Base-by-base conservation (phyloP, 1,140 invertebrate species). In the Drosophila aff. region DNA sequence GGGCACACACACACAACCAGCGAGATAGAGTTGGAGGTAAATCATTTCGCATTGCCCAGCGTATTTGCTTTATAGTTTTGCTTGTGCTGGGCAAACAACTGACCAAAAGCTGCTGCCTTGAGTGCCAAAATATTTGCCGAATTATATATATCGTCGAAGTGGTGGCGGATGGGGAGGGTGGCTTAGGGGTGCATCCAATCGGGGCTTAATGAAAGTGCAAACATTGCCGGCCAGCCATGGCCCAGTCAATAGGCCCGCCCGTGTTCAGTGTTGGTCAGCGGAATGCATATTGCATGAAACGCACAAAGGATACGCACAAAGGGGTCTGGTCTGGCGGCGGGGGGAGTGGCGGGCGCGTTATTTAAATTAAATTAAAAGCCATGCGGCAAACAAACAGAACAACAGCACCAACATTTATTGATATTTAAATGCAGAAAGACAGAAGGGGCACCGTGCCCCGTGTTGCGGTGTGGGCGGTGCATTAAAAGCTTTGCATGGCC, bases 311-410 rank as follows among this genome's bases (percentile, higher is more conserved):
- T 57, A 57, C 53, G 53, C 36, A 57, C 53, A 57, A 40, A 59
- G 57, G 28, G 38, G 47, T 28, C 28, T 9, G 31, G 16, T 44
- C 16, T 16, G 31, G 16, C 7, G 46, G 9, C 16, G 1, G 31
- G 28, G 49, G 49, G 50, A 57, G 50, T 31, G 63, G 61, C 43
- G 55, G 69, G 44, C 52, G 74, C 82, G 63, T 87, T 81, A 89
- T 89, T 87, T 89, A 89, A 87, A 89, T 87, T 81, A 87, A 87
- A 87, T 87, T 89, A 87, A 87, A 87, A 89, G 77, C 84, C 84
- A 74, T 67, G 65, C 81, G 64, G 74, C 80, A 81, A 81, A 81
- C 79, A 84, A 77, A 80, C 68, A 85, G 62, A 63, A 73, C 71
- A 76, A 81, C 62, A 79, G 72, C 76, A 72, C 72, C 79, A 83